These are phyloP conservation scores for Syngnathus scovelli DNA, from an alignment of 2,113 vertebrate species.

Conservation along the genomic window DNA sequence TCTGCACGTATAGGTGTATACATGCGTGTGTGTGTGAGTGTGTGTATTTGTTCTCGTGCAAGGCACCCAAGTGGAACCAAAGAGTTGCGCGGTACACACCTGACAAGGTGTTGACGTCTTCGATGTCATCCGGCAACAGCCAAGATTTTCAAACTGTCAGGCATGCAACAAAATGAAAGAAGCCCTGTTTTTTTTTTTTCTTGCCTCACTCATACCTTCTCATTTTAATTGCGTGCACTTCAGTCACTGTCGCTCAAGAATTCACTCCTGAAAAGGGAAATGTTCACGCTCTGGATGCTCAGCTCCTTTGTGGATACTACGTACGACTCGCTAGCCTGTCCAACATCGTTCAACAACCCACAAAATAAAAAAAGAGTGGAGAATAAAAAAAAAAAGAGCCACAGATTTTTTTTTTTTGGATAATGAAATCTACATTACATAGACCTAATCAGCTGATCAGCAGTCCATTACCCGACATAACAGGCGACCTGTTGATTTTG, in stretches of 20 bases:
- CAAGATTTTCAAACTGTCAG: slow-evolving; percentile 3
- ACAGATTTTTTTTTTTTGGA: neutral
- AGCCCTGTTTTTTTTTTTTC: neutral
- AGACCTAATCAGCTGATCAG: neutral
- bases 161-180: neutral
- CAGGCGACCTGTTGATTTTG: slow-evolving; percentile 11
- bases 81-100: slow-evolving; percentile 12
- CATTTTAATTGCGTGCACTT: slow-evolving; percentile 1
- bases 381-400: neutral
- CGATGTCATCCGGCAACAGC: slow-evolving; percentile 4
- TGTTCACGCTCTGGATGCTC: neutral
- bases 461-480: neutral
- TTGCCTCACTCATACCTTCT: neutral
- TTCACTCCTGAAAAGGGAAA: neutral
- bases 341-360: neutral
- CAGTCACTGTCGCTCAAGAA: neutral
- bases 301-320: neutral
- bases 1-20: neutral
- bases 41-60: neutral
- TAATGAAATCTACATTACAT: neutral
- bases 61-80: slow-evolving; percentile 17
- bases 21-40: neutral
- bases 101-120: slow-evolving; percentile 18
- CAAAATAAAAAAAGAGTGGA: neutral
- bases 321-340: neutral